Evolutionary conservation across 2,113 vertebrate genomes (phyloP), one percentile per base, ranked within the genome.

Genomic region (Perccottus glenii): DNA sequence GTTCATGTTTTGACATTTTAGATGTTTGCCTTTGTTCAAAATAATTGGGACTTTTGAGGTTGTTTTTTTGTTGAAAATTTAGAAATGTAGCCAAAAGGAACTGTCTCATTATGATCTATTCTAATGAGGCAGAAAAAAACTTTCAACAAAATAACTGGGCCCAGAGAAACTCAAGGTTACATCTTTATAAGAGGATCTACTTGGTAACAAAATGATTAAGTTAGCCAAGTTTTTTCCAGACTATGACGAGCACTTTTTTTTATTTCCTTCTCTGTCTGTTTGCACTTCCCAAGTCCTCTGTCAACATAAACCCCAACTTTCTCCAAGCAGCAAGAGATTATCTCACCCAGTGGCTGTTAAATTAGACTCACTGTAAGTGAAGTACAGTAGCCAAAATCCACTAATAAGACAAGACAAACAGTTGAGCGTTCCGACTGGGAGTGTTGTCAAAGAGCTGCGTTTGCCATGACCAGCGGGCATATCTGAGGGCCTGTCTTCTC

Each of bases 41-140:
- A 81, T 89, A 86, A 87, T 88, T 86, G 74, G 77, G 32, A n/a
- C 40, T 73, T 73, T 65, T 73, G 67, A 64, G 58, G 62, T 73
- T 77, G 36, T 73, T 75, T 64, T 64, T 44, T 33, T 36, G 48
- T 27, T 27, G 19, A 27, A 43, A 79, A 67, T 12, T 70, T n/a
- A 15, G 67, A 62, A 63, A 73, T 59, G 59, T 10, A 61, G 81
- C 75, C 73, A 49, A 50, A 76, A 79, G 77, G 75, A 79, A 67
- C 36, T 11, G 19, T 76, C 82, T 87, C 69, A 77, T 88, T 86
- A 77, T 83, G 60, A 77, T 80, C 68, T 73, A 57, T 71, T 82
- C 66, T 87, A 88, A 88, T 86, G 83, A 85, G 80, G 50, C 66
- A 71, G 45, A 72, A 48, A 72, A 55, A 48, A 42, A 45, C 55